Evolutionary conservation across 2,888 invertebrate species (phyloP).

Genomic region (Phortica okadai): DNA sequence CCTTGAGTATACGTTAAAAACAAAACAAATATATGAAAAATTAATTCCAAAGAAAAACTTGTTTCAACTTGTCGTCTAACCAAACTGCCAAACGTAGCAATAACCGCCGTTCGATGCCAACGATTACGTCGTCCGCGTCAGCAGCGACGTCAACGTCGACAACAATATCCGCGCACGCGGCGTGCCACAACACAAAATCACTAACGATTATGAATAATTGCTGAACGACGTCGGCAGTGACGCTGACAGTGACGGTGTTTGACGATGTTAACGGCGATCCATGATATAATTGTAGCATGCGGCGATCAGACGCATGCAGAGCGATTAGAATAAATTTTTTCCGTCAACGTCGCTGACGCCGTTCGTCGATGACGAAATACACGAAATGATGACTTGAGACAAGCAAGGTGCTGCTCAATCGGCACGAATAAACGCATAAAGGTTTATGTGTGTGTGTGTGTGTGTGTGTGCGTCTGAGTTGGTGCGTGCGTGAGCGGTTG

Average conservation of each 20-base stretch:
- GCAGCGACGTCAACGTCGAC: background rate
- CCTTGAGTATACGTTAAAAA: background rate
- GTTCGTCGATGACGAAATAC: background rate
- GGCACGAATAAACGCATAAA: background rate
- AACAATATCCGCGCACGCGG: background rate
- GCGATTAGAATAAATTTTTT: too few species aligned
- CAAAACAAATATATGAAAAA: constrained; percentile 13
- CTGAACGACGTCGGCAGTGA: background rate
- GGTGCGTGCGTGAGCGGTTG: background rate
- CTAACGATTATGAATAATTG: constrained; percentile 20
- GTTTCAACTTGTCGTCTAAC: background rate
- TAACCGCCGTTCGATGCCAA: too few species aligned
- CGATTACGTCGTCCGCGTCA: too few species aligned
- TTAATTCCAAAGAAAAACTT: constrained; percentile 8
- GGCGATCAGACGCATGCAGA: background rate
- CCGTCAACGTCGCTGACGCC: background rate
- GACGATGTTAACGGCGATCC: background rate
- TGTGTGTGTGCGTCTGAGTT: too few species aligned
- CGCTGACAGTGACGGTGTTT: background rate
- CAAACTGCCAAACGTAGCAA: too few species aligned
- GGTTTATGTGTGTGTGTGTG: background rate
- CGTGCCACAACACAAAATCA: background rate
- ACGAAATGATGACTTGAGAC: constrained; percentile 6
- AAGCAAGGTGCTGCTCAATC: background rate
- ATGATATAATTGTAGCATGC: too few species aligned